phyloP scores from a whole-genome alignment of 2,797 vertebrate species.

The Pseudomugil tenellus region DNA sequence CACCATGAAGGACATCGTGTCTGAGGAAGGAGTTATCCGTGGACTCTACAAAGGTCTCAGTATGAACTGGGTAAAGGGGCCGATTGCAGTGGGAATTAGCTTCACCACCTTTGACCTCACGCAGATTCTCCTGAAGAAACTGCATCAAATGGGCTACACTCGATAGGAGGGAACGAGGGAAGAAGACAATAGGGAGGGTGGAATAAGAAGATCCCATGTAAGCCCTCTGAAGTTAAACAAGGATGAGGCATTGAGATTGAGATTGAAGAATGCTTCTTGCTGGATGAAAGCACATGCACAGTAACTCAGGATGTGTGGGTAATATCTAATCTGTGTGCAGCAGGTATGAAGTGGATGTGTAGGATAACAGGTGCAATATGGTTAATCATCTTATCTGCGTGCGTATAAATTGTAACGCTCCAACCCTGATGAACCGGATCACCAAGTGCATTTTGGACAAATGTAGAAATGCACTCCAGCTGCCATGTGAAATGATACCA shows the following conservation, averaged over 20 bases:
- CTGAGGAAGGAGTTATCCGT: constrained; percentile 87
- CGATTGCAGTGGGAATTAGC: constrained; percentile 93
- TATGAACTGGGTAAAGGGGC: constrained; percentile 99
- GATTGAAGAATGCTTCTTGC: constrained; percentile 3
- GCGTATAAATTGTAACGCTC: constrained; percentile 19
- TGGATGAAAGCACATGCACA: constrained; percentile 25
- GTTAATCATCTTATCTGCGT: constrained; percentile 30
- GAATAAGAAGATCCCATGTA: neutral
- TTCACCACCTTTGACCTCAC: constrained; percentile 95
- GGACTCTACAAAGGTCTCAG: constrained; percentile 97
- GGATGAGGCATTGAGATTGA: neutral
- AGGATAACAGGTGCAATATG: constrained; percentile 68
- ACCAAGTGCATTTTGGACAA: constrained; percentile 19
- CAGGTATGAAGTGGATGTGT: constrained; percentile 11
- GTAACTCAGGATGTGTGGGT: constrained; percentile 41
- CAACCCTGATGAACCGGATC: constrained; percentile 17
- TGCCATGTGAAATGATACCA: constrained; percentile 53
- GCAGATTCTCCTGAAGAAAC: constrained; percentile 87
- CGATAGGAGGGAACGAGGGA: constrained; percentile 32
- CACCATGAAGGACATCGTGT: constrained; percentile 87
- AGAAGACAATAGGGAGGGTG: neutral
- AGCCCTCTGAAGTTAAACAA: constrained; percentile 6
- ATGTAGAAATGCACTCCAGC: constrained; percentile 18
- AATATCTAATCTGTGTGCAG: constrained; percentile 23
- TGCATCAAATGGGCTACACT: constrained; percentile 75